Base-by-base conservation (phyloP, 2,113 vertebrate genomes). In the Setophaga kirtlandii region DNA sequence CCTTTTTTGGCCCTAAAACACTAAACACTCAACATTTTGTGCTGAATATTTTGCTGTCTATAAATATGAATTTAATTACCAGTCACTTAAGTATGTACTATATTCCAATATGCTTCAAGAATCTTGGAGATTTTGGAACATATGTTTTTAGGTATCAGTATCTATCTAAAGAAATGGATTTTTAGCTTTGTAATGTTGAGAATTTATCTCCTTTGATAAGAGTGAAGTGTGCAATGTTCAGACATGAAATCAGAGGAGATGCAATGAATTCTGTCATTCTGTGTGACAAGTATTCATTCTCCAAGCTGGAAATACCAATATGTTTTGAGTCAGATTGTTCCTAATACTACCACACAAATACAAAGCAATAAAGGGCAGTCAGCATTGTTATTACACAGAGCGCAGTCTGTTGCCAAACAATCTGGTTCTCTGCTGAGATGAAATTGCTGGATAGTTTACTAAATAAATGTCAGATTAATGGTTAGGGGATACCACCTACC, bases 391-490 rank as follows among this genome's bases (percentile, higher is more conserved):
- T 25, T 88, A 59, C 71, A 74, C 68, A 37, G 24, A 77, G 71
- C 56, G 93, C 47, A 49, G 23, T 76, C 55, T 94, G 76, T 92
- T 96, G 59, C 83, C 24, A 4, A 83, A 93, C 79, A 93, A 8
- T 90, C 83, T 92, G 83, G 21, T 69, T 59, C 59, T 95, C 88
- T 74, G 8, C 50, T 92, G 96, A 78, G 92, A 55, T 67, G 33
- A 86, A 97, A 95, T 90, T 88, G 80, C 68, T 86, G 76, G 76
- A 89, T 95, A 74, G 50, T 83, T 82, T 94, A 42, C 59, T 80
- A 83, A 70, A 46, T 92, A 86, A 93, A 80, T 70, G 73, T 87
- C 76, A 81, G 47, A 94, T 96, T 86, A 83, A 70, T 78, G 80
- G 47, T 55, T 83, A 47, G 56, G 35, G 64, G 23, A 78, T 93